phyloP scores from a whole-genome alignment of 1,140 invertebrate genomes.

The Nebria ingens region DNA sequence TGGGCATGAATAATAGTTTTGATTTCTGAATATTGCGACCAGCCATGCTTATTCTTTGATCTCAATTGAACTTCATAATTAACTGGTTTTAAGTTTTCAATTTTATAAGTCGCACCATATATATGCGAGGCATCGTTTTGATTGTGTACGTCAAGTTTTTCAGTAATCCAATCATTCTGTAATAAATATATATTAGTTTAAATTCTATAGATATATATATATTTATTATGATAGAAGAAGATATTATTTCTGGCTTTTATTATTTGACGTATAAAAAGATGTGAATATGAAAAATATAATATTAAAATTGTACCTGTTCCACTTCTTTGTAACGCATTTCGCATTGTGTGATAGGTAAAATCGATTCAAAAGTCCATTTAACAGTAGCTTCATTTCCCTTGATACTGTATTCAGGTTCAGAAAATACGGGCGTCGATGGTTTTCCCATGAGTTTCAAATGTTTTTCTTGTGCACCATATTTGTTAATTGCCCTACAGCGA shows the following conservation, averaged over 20 bases:
- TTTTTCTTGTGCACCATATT: neutral
- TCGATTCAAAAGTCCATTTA: neutral
- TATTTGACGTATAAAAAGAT: no score
- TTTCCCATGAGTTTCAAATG: neutral
- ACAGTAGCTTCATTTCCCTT: neutral
- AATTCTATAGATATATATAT: neutral
- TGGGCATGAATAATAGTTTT: no score
- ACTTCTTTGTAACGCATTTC: neutral
- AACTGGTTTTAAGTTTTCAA: no score
- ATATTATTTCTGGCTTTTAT: no score
- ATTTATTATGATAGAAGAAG: no score
- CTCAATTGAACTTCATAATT: neutral
- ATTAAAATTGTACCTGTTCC: neutral
- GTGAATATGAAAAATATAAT: no score
- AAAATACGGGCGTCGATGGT: neutral
- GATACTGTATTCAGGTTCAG: neutral
- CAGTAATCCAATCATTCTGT: neutral
- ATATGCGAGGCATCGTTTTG: neutral
- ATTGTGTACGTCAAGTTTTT: neutral
- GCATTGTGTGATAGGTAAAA: neutral
- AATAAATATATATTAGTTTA: neutral
- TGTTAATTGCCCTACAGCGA: neutral
- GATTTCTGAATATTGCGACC: neutral
- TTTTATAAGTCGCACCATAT: no score
- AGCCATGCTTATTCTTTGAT: neutral